A percentile compares a stretch with the other conserved stretches of the same genome.
Conservation (phyloP, 2,797 vertebrate genomes). For the Gambusia yucatana region DNA sequence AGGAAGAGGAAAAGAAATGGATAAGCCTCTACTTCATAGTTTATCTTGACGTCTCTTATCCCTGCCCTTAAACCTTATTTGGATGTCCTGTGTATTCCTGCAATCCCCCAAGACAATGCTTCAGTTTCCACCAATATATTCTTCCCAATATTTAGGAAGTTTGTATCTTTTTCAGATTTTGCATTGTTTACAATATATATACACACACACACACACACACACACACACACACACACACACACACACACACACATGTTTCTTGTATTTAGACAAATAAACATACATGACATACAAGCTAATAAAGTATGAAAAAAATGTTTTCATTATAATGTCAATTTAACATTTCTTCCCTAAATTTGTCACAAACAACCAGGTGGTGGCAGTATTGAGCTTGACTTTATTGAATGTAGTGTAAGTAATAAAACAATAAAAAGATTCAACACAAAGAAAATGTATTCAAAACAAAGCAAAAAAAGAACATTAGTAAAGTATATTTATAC, state of each 20-base stretch:
- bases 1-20: constrained; percentile 18
- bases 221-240: too few species aligned
- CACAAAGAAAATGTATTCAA: too few species aligned
- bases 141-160: constrained; percentile 19
- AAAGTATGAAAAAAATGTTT: too few species aligned
- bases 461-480: too few species aligned
- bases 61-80: constrained; percentile 57
- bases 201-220: background rate
- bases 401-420: too few species aligned
- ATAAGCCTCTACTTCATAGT: constrained; percentile 61
- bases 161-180: constrained; percentile 13
- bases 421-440: too few species aligned
- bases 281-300: background rate
- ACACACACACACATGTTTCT: background rate
- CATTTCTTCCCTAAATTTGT: constrained; percentile 1
- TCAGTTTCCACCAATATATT: constrained; percentile 30
- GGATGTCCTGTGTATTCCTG: constrained; percentile 36
- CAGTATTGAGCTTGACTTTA: constrained; percentile 26
- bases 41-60: constrained; percentile 46
- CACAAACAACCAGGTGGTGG: constrained; percentile 56
- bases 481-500: too few species aligned
- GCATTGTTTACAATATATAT: constrained; percentile 1
- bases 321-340: background rate
- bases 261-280: background rate
- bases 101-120: constrained; percentile 57